These are phyloP conservation scores for Daboia siamensis DNA, from an alignment of 2,113 vertebrate genomes.

Conservation along the genomic window DNA sequence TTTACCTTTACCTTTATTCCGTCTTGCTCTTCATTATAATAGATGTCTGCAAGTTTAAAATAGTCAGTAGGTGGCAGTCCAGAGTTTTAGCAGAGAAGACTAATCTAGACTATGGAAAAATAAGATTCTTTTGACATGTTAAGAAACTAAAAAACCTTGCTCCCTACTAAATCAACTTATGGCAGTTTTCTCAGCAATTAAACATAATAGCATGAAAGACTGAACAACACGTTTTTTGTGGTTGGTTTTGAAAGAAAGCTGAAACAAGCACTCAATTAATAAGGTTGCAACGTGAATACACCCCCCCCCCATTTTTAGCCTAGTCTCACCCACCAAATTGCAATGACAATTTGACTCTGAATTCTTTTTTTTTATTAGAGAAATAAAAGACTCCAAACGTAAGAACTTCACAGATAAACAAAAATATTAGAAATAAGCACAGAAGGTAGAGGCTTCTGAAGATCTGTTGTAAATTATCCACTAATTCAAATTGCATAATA, in stretches of 20 bases:
- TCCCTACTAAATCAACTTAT: neutral
- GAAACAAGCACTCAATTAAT: neutral
- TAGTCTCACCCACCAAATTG: neutral
- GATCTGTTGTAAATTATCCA: neutral
- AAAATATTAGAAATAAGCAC: neutral
- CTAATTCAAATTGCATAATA: neutral
- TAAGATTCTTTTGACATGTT: neutral
- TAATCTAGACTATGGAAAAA: neutral
- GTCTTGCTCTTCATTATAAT: rapidly evolving
- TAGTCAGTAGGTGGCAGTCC: slow-evolving; percentile 68
- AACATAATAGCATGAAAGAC: neutral
- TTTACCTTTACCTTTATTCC: no score
- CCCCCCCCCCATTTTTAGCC: neutral
- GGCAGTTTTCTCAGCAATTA: neutral
- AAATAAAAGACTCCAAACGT: neutral
- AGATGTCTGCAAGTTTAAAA: neutral
- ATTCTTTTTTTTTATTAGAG: neutral
- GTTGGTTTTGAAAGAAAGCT: neutral
- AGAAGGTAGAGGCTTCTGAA: neutral
- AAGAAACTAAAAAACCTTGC: neutral
- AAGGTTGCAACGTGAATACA: neutral
- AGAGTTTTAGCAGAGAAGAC: slow-evolving; percentile 27
- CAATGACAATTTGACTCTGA: neutral
- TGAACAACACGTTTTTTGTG: neutral
- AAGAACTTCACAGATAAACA: neutral